Evolutionary conservation across 2,888 invertebrate species (phyloP).

Genomic region (Callimorpha dominula): DNA sequence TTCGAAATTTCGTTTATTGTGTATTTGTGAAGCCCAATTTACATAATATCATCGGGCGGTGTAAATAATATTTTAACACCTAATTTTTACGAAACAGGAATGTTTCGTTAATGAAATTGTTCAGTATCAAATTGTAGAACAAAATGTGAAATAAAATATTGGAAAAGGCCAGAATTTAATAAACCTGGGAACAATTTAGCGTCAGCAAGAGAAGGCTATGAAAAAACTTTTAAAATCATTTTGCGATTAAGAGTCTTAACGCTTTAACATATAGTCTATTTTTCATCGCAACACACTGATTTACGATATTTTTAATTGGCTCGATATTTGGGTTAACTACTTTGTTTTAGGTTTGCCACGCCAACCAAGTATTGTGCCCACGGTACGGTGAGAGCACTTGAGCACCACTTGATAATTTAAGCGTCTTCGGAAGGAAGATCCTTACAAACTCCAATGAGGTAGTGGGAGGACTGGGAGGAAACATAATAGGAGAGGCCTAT

Average conservation of each 20-base stretch:
- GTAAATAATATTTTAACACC: constrained; percentile 5
- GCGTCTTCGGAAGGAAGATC: too few species aligned
- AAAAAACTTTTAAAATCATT: not conserved
- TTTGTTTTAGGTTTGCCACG: not conserved
- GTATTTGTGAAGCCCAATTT: constrained; percentile 5
- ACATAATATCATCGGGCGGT: not conserved
- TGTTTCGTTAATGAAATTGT: not conserved
- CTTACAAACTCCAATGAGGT: not conserved
- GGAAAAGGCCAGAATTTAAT: not conserved
- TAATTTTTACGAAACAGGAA: not conserved
- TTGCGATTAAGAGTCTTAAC: not conserved
- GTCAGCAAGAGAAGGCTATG: not conserved
- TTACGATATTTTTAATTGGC: not conserved
- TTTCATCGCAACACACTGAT: not conserved
- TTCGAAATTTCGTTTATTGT: constrained; percentile 1
- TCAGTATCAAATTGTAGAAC: not conserved
- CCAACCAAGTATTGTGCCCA: not conserved
- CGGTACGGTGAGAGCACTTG: not conserved
- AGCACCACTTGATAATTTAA: not conserved
- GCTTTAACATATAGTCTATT: not conserved
- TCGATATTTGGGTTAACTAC: not conserved
- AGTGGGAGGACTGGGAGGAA: too few species aligned
- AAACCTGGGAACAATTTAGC: not conserved
- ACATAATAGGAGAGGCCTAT: too few species aligned
- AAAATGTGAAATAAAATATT: not conserved